Conservation (phyloP, 2,113 vertebrate genomes). For the Oreotrochilus melanogaster region DNA sequence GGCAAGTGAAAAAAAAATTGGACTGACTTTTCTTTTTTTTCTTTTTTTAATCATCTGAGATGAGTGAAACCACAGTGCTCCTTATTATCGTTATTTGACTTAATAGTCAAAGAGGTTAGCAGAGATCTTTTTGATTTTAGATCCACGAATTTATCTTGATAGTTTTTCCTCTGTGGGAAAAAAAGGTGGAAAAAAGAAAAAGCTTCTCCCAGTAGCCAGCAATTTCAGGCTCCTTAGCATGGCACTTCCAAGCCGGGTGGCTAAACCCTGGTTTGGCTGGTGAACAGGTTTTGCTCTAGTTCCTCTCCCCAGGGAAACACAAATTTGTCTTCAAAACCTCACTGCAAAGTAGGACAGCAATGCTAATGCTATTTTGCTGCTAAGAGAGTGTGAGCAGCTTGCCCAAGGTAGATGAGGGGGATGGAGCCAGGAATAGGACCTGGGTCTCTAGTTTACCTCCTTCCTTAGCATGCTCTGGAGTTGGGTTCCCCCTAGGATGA, state of each 20-base stretch:
- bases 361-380: not conserved
- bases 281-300: conserved; percentile 11
- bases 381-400: not conserved
- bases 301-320: not conserved
- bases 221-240: not conserved
- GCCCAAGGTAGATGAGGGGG: not conserved
- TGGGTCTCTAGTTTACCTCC: fast-evolving
- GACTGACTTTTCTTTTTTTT: not conserved
- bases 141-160: conserved; percentile 34
- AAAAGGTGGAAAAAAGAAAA: not conserved
- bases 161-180: not conserved
- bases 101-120: conserved; percentile 29
- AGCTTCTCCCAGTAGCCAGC: not conserved
- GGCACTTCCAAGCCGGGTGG: not conserved
- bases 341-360: conserved; percentile 22
- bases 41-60: conserved; percentile 8
- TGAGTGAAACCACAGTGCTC: conserved; percentile 29
- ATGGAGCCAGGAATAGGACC: not conserved
- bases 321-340: conserved; percentile 17
- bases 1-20: conserved; percentile 28
- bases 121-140: conserved; percentile 43
- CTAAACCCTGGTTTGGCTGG: not conserved
- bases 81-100: conserved; percentile 34
- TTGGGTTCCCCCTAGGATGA: not conserved
- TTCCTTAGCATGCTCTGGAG: not conserved